Evolutionary conservation across 2,888 invertebrate genomes (phyloP).

Genomic region (Leptinotarsa rubiginosa): DNA sequence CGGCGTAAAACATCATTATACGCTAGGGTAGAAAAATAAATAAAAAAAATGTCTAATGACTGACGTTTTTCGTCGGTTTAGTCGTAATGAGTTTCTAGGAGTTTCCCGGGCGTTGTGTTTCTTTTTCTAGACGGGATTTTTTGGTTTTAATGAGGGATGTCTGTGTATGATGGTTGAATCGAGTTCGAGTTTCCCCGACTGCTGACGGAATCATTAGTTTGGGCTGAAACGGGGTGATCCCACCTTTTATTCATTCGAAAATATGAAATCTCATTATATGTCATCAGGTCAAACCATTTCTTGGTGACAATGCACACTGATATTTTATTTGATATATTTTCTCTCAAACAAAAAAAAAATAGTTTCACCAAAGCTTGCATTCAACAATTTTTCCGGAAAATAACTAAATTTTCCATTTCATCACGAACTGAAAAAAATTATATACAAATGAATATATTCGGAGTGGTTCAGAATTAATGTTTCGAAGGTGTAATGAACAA

Average conservation of each 20-base stretch:
- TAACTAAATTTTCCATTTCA: no score
- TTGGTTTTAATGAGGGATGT: conserved; percentile 24
- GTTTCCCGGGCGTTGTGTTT: conserved; percentile 17
- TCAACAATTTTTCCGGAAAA: no score
- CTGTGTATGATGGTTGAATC: neutral
- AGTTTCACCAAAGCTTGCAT: no score
- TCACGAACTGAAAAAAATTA: no score
- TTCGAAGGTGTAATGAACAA: no score
- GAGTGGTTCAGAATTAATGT: no score
- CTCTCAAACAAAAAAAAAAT: no score
- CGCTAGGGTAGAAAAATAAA: conserved; percentile 29
- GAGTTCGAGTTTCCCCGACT: neutral
- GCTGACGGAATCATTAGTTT: neutral
- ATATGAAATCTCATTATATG: no score
- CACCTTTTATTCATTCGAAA: neutral
- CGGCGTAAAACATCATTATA: conserved; percentile 39
- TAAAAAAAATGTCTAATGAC: conserved; percentile 27
- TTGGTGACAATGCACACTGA: no score
- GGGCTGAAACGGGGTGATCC: neutral
- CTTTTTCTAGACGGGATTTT: conserved; percentile 8
- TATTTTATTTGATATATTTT: no score
- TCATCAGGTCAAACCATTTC: no score
- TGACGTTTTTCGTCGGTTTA: neutral
- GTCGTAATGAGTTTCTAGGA: conserved; percentile 27
- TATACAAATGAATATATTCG: no score